Conservation (phyloP, 2,113 vertebrate genomes). For the Leiothrix lutea region DNA sequence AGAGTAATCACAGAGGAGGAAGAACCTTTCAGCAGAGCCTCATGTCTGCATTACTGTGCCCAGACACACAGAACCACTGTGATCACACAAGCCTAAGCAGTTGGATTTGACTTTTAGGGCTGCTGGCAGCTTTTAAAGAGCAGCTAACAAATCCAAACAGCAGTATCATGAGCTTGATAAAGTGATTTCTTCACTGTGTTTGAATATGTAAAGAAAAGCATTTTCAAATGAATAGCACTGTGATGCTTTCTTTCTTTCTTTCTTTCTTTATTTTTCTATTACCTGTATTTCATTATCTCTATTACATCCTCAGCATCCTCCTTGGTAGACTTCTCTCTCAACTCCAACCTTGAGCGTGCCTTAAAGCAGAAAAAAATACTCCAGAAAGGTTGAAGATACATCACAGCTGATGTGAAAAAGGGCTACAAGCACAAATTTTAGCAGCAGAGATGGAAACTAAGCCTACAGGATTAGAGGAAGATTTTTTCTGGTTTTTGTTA, state of each 20-base stretch:
- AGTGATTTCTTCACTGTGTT: background rate
- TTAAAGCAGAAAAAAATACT: slow-evolving; percentile 22
- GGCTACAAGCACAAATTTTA: background rate
- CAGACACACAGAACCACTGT: background rate
- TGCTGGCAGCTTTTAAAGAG: background rate
- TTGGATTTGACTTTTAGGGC: background rate
- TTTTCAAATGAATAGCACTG: background rate
- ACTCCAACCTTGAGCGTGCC: slow-evolving; percentile 92
- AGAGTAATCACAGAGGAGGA: background rate
- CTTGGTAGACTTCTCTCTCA: slow-evolving; percentile 88
- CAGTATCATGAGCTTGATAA: background rate
- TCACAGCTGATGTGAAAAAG: background rate
- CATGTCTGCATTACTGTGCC: background rate
- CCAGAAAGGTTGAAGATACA: background rate
- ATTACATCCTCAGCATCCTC: slow-evolving; percentile 94
- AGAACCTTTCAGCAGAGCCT: background rate
- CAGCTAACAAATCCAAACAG: background rate
- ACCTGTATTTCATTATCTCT: slow-evolving; percentile 99
- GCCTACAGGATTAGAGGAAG: background rate
- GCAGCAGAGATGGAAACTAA: background rate
- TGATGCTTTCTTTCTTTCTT: background rate
- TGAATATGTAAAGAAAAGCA: background rate
- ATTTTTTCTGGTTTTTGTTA: background rate
- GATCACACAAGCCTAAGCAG: background rate
- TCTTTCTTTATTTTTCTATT: background rate